Percentiles rank a stretch among this genome's conserved stretches.
phyloP scores from a whole-genome alignment of 2,113 vertebrate genomes.

The Barnardius zonarius region DNA sequence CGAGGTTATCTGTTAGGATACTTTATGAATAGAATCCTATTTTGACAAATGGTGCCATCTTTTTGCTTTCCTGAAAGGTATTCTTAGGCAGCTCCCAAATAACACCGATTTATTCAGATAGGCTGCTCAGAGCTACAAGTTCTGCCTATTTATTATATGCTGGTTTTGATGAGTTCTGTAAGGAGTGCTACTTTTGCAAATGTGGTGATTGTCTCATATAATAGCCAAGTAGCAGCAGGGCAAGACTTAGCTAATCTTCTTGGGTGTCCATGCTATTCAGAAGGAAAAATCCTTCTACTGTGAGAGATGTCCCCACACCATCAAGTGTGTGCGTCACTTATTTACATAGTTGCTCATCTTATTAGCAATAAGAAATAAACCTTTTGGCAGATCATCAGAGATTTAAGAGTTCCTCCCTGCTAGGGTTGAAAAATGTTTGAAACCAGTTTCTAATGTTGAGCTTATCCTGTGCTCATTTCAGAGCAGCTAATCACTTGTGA shows the following conservation, averaged over 20 bases:
- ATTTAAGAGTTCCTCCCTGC: background rate
- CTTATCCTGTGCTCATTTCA: background rate
- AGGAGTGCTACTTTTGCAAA: background rate
- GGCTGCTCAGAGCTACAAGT: background rate
- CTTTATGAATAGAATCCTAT: background rate
- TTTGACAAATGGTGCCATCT: background rate
- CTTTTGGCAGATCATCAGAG: background rate
- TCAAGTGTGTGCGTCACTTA: rapidly evolving
- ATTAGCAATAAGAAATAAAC: background rate
- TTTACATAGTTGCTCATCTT: background rate
- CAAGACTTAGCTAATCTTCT: background rate
- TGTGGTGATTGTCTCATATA: background rate
- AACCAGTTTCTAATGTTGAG: background rate
- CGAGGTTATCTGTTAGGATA: background rate
- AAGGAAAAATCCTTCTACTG: background rate
- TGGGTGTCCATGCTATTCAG: background rate
- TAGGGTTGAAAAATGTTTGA: background rate
- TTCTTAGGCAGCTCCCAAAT: background rate
- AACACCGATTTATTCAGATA: background rate
- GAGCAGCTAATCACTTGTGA: background rate
- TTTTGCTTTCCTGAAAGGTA: background rate
- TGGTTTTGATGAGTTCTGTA: background rate
- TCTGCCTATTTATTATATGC: background rate
- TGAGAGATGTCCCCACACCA: background rate
- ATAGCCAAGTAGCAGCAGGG: background rate